Percentiles rank a stretch among this genome's conserved stretches.
Evolutionary conservation across 2,888 invertebrate species (phyloP).

Genomic region (Drosophila leonis): DNA sequence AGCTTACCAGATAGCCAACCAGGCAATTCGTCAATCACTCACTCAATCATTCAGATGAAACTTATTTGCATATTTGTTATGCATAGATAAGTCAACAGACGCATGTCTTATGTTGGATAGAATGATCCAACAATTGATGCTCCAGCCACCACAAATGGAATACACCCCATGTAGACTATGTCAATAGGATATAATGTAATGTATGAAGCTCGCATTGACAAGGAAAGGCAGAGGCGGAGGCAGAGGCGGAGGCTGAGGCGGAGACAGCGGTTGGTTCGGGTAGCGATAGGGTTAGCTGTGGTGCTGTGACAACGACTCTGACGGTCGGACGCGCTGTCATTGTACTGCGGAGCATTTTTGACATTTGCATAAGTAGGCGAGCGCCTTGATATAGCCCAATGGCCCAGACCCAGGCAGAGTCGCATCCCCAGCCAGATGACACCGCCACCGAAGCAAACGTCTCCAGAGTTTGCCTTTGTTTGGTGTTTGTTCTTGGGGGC

Average conservation of each 20-base stretch:
- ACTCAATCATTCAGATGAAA: neutral
- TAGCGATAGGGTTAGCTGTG: constrained; percentile 8
- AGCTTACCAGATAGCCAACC: neutral
- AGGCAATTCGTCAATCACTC: constrained; percentile 2
- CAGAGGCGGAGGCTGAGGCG: neutral
- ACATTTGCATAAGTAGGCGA: constrained; percentile 71
- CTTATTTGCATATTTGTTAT: neutral
- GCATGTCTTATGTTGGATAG: constrained; percentile 1
- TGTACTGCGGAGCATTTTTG: constrained; percentile 71
- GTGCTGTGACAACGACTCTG: neutral
- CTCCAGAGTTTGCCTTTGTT: constrained; percentile 48
- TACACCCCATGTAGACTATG: constrained; percentile 7
- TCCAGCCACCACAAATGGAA: constrained; percentile 13
- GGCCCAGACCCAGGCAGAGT: constrained; percentile 14
- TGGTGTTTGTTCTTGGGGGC: constrained; percentile 37
- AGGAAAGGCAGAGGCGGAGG: neutral
- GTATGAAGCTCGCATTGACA: neutral
- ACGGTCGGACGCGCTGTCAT: constrained; percentile 50
- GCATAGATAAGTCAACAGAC: constrained; percentile 12
- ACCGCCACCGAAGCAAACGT: constrained; percentile 14
- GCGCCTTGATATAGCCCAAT: constrained; percentile 29
- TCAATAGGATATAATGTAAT: constrained; percentile 22
- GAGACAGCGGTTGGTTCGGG: neutral
- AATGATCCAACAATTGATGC: constrained; percentile 10
- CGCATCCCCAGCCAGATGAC: constrained; percentile 9